Percentiles rank a stretch among this genome's conserved stretches.
Conservation (phyloP, 1,140 invertebrate species). For the Sitophilus oryzae region DNA sequence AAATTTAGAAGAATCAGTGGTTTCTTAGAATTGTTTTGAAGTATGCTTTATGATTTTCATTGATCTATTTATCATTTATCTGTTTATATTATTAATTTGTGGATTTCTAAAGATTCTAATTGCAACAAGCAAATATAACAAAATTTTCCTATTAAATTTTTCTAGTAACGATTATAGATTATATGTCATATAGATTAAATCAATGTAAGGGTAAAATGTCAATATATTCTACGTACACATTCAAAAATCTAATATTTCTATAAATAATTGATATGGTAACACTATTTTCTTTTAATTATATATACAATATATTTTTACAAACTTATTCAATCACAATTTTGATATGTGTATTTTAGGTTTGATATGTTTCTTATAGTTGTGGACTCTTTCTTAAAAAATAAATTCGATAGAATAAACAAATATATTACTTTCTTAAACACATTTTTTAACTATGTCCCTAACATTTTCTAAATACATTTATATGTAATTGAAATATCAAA, state of each 20-base stretch:
- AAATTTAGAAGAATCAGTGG: too few species aligned
- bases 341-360: conserved; percentile 27
- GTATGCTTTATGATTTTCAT: too few species aligned
- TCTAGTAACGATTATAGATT: too few species aligned
- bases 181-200: neutral
- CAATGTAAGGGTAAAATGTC: too few species aligned
- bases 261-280: neutral
- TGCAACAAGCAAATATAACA: too few species aligned
- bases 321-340: conserved; percentile 26
- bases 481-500: neutral
- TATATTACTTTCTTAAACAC: neutral
- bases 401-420: conserved; percentile 1
- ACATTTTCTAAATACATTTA: neutral
- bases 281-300: neutral
- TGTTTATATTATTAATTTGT: too few species aligned
- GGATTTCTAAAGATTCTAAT: too few species aligned
- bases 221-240: too few species aligned
- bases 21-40: too few species aligned
- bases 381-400: conserved; percentile 4
- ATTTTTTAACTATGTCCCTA: neutral
- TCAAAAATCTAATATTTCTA: neutral
- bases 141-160: too few species aligned
- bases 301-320: conserved; percentile 7
- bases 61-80: too few species aligned
- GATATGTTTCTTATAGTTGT: conserved; percentile 24